Evolutionary conservation across 2,888 invertebrate species (phyloP), one percentile per base, ranked within the genome.

Genomic region (Diarsia mendica): DNA sequence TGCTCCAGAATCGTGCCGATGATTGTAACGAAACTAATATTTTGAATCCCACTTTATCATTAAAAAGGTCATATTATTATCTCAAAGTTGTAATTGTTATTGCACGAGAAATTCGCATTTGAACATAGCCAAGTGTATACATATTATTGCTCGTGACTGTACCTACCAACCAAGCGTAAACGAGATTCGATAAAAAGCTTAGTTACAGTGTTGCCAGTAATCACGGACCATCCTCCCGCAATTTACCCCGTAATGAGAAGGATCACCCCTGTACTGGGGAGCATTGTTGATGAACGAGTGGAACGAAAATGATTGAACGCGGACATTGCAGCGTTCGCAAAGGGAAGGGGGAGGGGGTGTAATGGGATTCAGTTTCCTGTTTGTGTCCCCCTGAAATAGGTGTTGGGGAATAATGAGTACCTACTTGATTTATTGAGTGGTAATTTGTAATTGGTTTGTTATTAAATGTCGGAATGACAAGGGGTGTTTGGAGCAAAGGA

Each of bases 181-280:
- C 69, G 77, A 69, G 61, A 83, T 84, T 82, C 78, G 70, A 89
- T 89, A 86, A 87, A 87, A 85, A 82, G 87, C 82, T 85, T 87
- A 87, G 84, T 87, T 87, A 82, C 86, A 68, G 81, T 82, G 83
- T 85, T 85, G 75, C 83, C 84, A 74, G 88, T 87, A 86, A 89
- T 88, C 84, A 81, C 70, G 66, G 77, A 75, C 82, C 79, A 79
- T 51, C 73, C 77, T 72, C 67, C 79, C 82, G 68, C 85, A 87
- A 88, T 89, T 87, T 85, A 79, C 78, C 72, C 77, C 75, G 73
- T 88, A 89, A 89, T 88, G 87, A 85, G 86, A 79, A 77, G 76
- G 87, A 87, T 86, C 80, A 82, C 80, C 83, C 79, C 67, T 64
- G 83, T 71, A 68, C 60, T 61, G 77, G 75, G 77, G 77, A 67